phyloP scores from a whole-genome alignment of 2,113 vertebrate genomes.

The Grallaria varia region DNA sequence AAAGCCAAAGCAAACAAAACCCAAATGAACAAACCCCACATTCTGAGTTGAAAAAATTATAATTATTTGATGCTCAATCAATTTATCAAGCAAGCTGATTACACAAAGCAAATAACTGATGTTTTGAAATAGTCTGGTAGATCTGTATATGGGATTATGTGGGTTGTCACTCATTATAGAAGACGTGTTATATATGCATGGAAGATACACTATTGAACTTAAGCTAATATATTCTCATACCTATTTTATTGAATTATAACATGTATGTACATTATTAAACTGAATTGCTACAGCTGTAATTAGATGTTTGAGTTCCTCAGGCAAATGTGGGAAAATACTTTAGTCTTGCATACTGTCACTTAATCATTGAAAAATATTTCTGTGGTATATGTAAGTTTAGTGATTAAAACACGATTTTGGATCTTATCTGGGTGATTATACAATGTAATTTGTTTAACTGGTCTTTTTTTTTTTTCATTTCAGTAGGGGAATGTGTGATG shows the following conservation, averaged over 20 bases:
- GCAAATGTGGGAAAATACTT: neutral
- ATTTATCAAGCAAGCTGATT: neutral
- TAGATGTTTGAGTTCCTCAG: neutral
- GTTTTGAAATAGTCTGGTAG: neutral
- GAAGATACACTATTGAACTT: neutral
- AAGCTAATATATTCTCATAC: neutral
- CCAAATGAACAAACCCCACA: neutral
- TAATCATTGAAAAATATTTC: neutral
- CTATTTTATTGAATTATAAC: neutral
- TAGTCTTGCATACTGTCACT: neutral
- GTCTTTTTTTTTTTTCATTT: neutral
- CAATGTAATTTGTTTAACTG: neutral
- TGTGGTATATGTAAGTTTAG: fast-evolving
- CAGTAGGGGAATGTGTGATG: neutral
- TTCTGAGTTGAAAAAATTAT: neutral
- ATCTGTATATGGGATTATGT: neutral
- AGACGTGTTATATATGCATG: neutral
- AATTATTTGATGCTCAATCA: neutral
- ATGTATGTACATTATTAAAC: neutral
- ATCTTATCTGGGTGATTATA: neutral
- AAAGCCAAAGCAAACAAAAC: neutral
- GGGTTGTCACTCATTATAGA: neutral
- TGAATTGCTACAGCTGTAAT: neutral
- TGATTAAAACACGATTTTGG: neutral
- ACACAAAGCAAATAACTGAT: neutral